Conservation (phyloP, 2,888 invertebrate species). For the Dorcus hopei region DNA sequence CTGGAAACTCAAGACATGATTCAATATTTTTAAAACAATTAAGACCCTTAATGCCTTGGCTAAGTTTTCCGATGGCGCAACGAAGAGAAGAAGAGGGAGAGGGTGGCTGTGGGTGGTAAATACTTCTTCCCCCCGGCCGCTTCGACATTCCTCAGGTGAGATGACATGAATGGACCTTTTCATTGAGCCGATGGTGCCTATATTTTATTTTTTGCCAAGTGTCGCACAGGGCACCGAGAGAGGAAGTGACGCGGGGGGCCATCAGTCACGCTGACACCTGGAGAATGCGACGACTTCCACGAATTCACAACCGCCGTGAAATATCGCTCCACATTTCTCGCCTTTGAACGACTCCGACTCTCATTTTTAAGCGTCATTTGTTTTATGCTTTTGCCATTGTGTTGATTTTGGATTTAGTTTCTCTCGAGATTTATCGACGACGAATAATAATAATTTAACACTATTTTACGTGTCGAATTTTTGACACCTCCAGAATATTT, state of each 20-base stretch:
- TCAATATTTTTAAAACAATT: no score
- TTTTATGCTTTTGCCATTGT: conserved; percentile 29
- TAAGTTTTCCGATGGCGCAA: no score
- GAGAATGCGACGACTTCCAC: conserved; percentile 47
- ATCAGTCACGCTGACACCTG: conserved; percentile 48
- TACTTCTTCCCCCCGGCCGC: conserved; percentile 11
- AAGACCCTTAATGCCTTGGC: no score
- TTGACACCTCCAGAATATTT: no score
- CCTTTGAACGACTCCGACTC: conserved; percentile 33
- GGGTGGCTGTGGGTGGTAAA: no score
- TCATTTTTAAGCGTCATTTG: conserved; percentile 41
- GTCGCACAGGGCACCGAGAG: conserved; percentile 25
- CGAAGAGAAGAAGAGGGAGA: no score
- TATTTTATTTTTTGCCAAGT: conserved; percentile 32
- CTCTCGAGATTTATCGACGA: neutral
- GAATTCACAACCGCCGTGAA: conserved; percentile 43
- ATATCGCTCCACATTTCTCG: conserved; percentile 38
- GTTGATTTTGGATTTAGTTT: neutral
- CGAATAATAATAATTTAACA: neutral
- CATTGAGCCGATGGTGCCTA: conserved; percentile 32
- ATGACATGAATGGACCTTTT: conserved; percentile 37
- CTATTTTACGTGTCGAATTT: no score
- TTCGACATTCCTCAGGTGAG: conserved; percentile 35
- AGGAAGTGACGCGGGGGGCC: conserved; percentile 44
- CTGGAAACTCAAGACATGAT: no score